Evolutionary conservation across 2,113 vertebrate species (phyloP).

Genomic region (Crypturellus undulatus): DNA sequence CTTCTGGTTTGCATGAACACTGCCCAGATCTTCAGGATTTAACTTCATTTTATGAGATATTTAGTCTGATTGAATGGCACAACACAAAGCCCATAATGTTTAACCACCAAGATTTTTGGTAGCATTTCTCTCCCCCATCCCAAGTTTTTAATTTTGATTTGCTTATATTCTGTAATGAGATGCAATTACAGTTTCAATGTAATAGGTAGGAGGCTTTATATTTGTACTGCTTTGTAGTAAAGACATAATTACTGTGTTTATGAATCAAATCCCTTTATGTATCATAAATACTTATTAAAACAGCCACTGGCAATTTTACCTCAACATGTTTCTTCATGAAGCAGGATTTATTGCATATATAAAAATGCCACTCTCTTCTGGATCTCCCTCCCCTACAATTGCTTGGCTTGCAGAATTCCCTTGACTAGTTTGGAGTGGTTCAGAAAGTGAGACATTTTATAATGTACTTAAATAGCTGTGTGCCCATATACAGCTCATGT

Average conservation of each 20-base stretch:
- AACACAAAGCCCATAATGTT: constrained; percentile 36
- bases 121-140: neutral
- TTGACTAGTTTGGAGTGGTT: constrained; percentile 30
- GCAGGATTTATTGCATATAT: constrained; percentile 64
- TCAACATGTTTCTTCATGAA: constrained; percentile 71
- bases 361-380: constrained; percentile 53
- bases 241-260: constrained; percentile 64
- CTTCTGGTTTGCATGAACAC: neutral
- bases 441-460: constrained; percentile 50
- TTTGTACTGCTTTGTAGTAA: constrained; percentile 75
- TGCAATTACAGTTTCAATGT: constrained; percentile 69
- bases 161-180: constrained; percentile 68
- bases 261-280: constrained; percentile 72
- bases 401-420: constrained; percentile 61
- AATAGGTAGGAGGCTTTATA: constrained; percentile 71
- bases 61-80: constrained; percentile 54
- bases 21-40: constrained; percentile 43
- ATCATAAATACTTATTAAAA: constrained; percentile 76
- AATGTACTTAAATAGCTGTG: neutral
- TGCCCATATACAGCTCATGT: neutral
- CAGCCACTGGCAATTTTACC: constrained; percentile 65
- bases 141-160: constrained; percentile 70
- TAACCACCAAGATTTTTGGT: constrained; percentile 17
- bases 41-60: neutral
- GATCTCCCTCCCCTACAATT: constrained; percentile 34